Base-by-base conservation (phyloP, 2,797 vertebrate genomes). In the Apogon talboti region DNA sequence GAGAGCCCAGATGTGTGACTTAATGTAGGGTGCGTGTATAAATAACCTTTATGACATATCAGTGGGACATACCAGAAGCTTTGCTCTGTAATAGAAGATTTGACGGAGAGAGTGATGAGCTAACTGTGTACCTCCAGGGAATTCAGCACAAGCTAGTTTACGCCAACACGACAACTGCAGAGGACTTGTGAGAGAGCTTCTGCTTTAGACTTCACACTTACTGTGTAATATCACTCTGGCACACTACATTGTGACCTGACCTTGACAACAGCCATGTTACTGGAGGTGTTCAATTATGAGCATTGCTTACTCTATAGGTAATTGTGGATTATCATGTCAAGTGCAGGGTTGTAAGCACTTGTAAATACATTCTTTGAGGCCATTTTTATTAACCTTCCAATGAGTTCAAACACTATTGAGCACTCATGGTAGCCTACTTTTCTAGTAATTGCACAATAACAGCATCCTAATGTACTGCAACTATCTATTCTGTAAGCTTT, bases 1-100 rank as follows among this genome's bases (percentile, higher is more conserved):
- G 56, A 77, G 45, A 21, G 56, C 79, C 82, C 88, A 91, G 86
- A 91, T 92, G 89, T 92, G 88, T 78, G 72, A 81, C 74, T 74
- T 74, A 66, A 82, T 55, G 79, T 65, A 24, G 59, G 61, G 57
- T 68, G 41, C 59, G 63, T 66, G 64, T 48, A 89, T 79, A 83
- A 89, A 91, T 86, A 91, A 84, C 83, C 75, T 74, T 49, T 74
- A 76, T 85, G 85, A 85, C 82, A 85, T 84, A 82, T 71, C 64
- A 65, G 74, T 43, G 61, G 78, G 67, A 84, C 75, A 76, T 78
- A 56, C 67, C 79, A 61, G 37, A 66, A 74, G 81, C 62, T 80
- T 86, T 81, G 66, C 68, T 82, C 42, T 57, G 65, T 56, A 55
- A 47, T 40, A 58, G 61, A 60, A 54, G 60, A 66, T 74, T 64